These are phyloP conservation scores for Rhagonycha lutea DNA, from an alignment of 2,888 invertebrate genomes.

Conservation along the genomic window DNA sequence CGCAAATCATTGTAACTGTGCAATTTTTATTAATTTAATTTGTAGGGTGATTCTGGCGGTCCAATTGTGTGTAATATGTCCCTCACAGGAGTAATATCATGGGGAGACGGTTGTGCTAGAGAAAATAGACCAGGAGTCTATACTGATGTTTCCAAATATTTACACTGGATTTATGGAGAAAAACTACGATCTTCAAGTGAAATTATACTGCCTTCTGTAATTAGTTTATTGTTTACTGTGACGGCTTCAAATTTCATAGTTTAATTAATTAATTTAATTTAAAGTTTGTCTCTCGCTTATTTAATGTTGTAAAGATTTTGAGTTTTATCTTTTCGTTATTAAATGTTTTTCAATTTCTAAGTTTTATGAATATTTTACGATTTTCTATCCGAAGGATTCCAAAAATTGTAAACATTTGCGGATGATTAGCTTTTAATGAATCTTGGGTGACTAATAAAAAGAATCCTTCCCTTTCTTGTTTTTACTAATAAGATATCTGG, in stretches of 20 bases:
- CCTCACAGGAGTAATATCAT: conserved; percentile 45
- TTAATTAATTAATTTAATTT: neutral
- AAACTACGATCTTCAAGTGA: conserved; percentile 6
- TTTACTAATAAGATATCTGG: too few species aligned
- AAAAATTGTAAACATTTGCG: too few species aligned
- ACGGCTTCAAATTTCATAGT: neutral
- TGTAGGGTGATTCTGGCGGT: conserved; percentile 49
- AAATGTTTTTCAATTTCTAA: too few species aligned
- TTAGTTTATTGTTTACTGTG: neutral
- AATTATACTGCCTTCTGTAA: neutral
- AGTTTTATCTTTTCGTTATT: too few species aligned
- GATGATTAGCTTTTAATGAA: too few species aligned
- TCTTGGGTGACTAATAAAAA: too few species aligned
- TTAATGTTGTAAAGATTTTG: too few species aligned
- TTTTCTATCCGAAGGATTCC: too few species aligned
- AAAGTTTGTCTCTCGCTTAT: too few species aligned
- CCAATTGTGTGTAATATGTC: conserved; percentile 41
- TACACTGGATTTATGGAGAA: conserved; percentile 23
- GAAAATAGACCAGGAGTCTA: conserved; percentile 30
- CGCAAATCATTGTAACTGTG: neutral
- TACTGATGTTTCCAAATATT: conserved; percentile 26
- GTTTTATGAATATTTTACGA: too few species aligned
- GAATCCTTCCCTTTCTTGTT: too few species aligned
- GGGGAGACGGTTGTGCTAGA: conserved; percentile 38
- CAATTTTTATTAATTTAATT: conserved; percentile 13